phyloP scores from a whole-genome alignment of 1,140 invertebrate genomes.

The Leptestheria dahalacensis region DNA sequence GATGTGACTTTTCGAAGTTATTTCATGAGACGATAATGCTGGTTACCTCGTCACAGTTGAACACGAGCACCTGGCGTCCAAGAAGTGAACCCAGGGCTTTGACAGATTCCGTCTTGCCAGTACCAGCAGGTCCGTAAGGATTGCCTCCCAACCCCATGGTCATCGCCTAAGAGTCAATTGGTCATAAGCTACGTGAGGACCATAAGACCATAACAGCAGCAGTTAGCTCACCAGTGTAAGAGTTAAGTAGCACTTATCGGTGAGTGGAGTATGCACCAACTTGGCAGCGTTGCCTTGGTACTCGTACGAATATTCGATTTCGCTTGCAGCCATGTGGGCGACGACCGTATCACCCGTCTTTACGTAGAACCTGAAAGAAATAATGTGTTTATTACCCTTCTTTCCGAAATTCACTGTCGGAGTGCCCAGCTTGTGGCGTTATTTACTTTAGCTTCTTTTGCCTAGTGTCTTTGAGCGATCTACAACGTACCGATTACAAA shows the following conservation, averaged over 20 bases:
- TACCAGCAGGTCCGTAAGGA: slow-evolving; percentile 96
- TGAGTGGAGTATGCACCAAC: slow-evolving; percentile 81
- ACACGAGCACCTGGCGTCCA: slow-evolving; percentile 84
- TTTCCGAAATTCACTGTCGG: neutral
- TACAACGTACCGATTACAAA: neutral
- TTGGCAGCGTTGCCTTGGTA: slow-evolving; percentile 87
- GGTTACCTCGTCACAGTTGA: slow-evolving; percentile 89
- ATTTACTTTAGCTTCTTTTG: neutral
- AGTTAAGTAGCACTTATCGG: slow-evolving; percentile 90
- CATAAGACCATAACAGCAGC: neutral
- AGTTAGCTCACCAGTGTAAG: slow-evolving; percentile 56
- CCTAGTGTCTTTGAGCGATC: neutral
- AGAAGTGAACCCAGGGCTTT: slow-evolving; percentile 82
- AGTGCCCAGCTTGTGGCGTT: neutral
- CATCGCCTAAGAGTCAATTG: slow-evolving; percentile 51
- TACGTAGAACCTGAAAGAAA: slow-evolving; percentile 35
- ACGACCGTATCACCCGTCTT: slow-evolving; percentile 26
- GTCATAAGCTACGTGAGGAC: slow-evolving; percentile 21
- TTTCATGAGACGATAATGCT: slow-evolving; percentile 6
- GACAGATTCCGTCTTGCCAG: slow-evolving; percentile 94
- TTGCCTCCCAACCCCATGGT: slow-evolving; percentile 92
- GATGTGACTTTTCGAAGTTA: neutral
- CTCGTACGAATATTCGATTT: slow-evolving; percentile 93
- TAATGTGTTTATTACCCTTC: too few relatives aligned
- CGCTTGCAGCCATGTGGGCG: slow-evolving; percentile 61